phyloP scores from a whole-genome alignment of 2,888 invertebrate genomes.

The Aleiodes alternator region DNA sequence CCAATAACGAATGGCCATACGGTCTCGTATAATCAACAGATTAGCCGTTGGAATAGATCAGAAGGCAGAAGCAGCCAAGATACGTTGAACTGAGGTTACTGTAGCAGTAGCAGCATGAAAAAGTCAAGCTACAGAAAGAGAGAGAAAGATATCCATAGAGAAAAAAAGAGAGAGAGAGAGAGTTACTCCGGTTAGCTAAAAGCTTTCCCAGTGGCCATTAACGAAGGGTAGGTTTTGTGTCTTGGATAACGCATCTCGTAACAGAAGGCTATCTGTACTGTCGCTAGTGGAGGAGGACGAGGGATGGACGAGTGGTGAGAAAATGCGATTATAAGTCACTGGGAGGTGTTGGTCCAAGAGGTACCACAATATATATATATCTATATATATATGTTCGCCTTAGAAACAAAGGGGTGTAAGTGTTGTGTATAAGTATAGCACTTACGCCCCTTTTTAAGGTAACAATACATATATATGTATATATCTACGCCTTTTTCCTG shows the following conservation, averaged over 20 bases:
- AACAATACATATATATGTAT: too few species aligned
- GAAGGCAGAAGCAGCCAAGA: constrained; percentile 55
- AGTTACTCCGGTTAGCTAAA: constrained; percentile 73
- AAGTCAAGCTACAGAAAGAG: constrained; percentile 30
- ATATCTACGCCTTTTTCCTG: constrained; percentile 24
- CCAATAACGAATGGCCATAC: constrained; percentile 73
- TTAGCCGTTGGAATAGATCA: constrained; percentile 74
- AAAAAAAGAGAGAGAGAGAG: constrained; percentile 58
- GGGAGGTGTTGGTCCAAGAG: constrained; percentile 67
- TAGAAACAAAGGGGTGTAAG: too few species aligned
- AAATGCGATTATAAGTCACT: constrained; percentile 75
- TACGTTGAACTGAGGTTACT: constrained; percentile 34
- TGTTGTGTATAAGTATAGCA: too few species aligned
- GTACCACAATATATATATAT: constrained; percentile 55
- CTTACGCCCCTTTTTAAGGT: too few species aligned
- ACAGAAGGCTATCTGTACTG: constrained; percentile 45
- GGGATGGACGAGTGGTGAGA: constrained; percentile 63
- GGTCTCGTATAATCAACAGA: constrained; percentile 75
- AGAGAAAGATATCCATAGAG: constrained; percentile 20
- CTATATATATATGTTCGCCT: too few species aligned
- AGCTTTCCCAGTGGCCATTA: constrained; percentile 74
- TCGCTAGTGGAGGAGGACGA: constrained; percentile 46
- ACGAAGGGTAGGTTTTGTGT: constrained; percentile 67
- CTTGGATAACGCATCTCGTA: constrained; percentile 49
- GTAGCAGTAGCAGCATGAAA: constrained; percentile 21